These are phyloP conservation scores for Pseudoatta argentina DNA, from an alignment of 1,140 invertebrate genomes.

Conservation along the genomic window DNA sequence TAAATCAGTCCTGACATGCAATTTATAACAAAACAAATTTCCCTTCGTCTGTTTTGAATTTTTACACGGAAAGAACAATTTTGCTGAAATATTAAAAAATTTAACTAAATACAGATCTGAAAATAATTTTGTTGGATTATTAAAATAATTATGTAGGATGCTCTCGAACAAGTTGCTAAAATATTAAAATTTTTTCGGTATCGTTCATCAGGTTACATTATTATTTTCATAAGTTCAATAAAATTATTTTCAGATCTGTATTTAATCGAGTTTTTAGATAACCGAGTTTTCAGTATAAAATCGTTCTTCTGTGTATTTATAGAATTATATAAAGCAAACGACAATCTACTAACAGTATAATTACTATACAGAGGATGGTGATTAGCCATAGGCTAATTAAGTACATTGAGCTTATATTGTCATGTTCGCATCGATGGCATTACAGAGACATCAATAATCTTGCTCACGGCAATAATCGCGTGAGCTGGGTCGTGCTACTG, in stretches of 20 bases:
- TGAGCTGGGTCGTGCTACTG: slow-evolving; percentile 50
- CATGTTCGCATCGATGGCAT: not conserved
- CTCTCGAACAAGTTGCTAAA: too few relatives aligned
- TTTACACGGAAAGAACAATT: too few relatives aligned
- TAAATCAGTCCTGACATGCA: slow-evolving; percentile 3
- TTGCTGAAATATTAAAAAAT: too few relatives aligned
- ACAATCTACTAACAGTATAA: not conserved
- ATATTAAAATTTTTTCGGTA: too few relatives aligned
- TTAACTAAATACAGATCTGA: too few relatives aligned
- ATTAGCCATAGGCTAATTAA: slow-evolving; percentile 21
- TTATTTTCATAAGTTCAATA: too few relatives aligned
- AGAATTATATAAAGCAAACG: not conserved
- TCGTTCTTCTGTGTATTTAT: not conserved
- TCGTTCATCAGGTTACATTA: too few relatives aligned
- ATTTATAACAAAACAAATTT: not conserved
- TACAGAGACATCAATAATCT: slow-evolving; percentile 37
- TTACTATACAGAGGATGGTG: not conserved
- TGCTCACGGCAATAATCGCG: slow-evolving; percentile 56
- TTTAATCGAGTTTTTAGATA: too few relatives aligned
- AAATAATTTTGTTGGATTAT: too few relatives aligned
- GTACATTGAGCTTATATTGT: not conserved
- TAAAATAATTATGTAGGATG: too few relatives aligned
- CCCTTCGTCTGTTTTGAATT: not conserved
- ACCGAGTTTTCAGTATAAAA: too few relatives aligned
- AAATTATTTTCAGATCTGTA: too few relatives aligned